Base-by-base conservation (phyloP, 2,113 vertebrate genomes). In the Leucosticte australis region DNA sequence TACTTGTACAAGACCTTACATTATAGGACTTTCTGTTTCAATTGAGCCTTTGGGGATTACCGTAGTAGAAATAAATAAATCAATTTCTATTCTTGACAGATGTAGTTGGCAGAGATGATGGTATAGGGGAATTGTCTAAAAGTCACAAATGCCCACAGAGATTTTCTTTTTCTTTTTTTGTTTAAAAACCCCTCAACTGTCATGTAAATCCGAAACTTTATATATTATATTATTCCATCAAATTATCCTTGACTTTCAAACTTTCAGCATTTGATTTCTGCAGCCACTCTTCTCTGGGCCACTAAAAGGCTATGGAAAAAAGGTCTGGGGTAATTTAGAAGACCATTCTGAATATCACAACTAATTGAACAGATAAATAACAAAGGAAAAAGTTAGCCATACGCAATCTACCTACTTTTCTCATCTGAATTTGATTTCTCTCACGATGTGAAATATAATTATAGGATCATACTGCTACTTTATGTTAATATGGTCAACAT, bases 181-280 rank as follows among this genome's bases (percentile, higher is more conserved):
- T 56, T 47, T 63, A 73, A 41, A 2, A 0, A 0, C 0, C 4
- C 15, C 13, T 42, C 4, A 64, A 46, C 4, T 60, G 64, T 20
- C 2, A 2, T 44, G 31, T 22, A 78, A 27, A 35, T 63, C n/a
- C 10, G 26, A 55, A 82, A 22, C 30, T 73, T 13, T 13, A 37
- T 27, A 39, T n/a, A 52, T 4, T 31, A 13, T 59, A 35, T 53
- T 63, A 56, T 28, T 83, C 26, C 12, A n/a, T 12, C 13, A 86
- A 83, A 91, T 87, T 15, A 88, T 46, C 30, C 7, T 79, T 71
- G 35, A 7, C 15, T 52, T 73, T 92, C 62, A 53, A 59, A 64
- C 41, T 46, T 62, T 70, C 23, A 77, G 22, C 18, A 37, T 71
- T 85, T 68, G 9, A 7, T 63, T 91, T 92, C n/a, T 70, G 16